Base-by-base conservation (phyloP, 2,797 vertebrate species). In the Poeciliopsis paucimaculata region DNA sequence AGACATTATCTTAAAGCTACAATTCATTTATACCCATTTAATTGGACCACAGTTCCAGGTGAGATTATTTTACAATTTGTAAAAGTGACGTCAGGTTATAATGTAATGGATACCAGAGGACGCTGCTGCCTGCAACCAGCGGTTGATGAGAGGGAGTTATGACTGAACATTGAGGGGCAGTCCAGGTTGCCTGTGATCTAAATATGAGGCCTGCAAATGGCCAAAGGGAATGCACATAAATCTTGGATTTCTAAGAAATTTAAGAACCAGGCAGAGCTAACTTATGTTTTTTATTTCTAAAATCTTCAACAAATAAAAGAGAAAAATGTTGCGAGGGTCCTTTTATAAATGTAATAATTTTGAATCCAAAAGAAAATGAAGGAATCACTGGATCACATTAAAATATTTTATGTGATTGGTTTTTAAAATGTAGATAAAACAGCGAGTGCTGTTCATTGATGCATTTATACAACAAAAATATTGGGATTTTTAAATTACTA, bases 31-130 rank as follows among this genome's bases (percentile, higher is more conserved):
- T 74, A 6, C 73, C 77, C 43, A 64, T 62, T 28, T 10, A 57
- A 88, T 76, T 92, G 93, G 66, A 93, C 91, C 16, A 34, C 81
- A 28, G 16, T 88, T 85, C 82, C 90, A 93, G 94, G 93, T 94
- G 51, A 78, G 46, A 15, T 34, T 78, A 31, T 68, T 47, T 49
- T 18, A 20, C 47, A 49, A 49, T 49, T 49, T 49, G 62, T 39
- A 18, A 15, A 62, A 34, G 13, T 31, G 31, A 62, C 7, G 16
- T 34, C 31, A 23, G 34, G 8, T 23, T 23, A 39, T 5, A 31
- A 39, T 39, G 34, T 66, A 20, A 20, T 39, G 39, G 39, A 39
- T 39, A 39, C 36, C 5, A 5, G 36, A 39, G 36, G 36, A 39
- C 5, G 36, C 36, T 39, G 2, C 31, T 34, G 36, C 36, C 5